These are phyloP conservation scores for Cremastinae sp. DNA, from an alignment of 2,888 invertebrate genomes.

Conservation along the genomic window DNA sequence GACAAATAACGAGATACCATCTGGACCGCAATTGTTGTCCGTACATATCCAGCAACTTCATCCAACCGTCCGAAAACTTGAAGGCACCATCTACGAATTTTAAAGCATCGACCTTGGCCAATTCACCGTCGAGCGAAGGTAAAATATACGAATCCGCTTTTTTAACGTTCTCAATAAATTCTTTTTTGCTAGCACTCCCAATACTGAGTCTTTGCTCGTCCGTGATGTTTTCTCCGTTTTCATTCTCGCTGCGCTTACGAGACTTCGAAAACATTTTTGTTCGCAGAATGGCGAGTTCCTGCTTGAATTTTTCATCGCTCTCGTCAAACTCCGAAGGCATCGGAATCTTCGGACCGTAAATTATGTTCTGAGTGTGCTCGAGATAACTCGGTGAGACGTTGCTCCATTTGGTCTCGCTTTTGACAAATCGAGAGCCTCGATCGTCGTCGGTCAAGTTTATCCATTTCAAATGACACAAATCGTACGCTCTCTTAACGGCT, in stretches of 20 bases:
- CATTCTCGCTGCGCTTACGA: constrained; percentile 5
- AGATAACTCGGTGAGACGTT: constrained; percentile 53
- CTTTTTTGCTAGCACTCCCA: constrained; percentile 33
- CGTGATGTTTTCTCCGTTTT: constrained; percentile 17
- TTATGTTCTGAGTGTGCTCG: constrained; percentile 57
- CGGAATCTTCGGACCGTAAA: constrained; percentile 40
- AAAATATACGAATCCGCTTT: constrained; percentile 28
- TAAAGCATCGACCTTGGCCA: constrained; percentile 51
- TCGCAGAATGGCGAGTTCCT: constrained; percentile 63
- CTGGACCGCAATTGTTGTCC: constrained; percentile 64
- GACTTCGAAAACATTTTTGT: constrained; percentile 61
- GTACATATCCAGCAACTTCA: constrained; percentile 60
- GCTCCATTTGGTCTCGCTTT: constrained; percentile 58
- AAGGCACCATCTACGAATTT: constrained; percentile 66
- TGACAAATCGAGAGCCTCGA: background rate
- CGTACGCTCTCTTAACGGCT: constrained; percentile 33
- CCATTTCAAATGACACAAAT: background rate
- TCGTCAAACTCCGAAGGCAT: constrained; percentile 63
- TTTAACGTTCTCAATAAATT: constrained; percentile 48
- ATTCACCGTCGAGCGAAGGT: constrained; percentile 41
- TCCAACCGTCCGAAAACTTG: constrained; percentile 58
- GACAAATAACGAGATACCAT: constrained; percentile 64
- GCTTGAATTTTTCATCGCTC: constrained; percentile 66
- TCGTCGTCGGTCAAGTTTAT: too few relatives aligned
- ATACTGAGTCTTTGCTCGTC: constrained; percentile 24